phyloP scores from a whole-genome alignment of 2,888 invertebrate genomes.

The Drosophila stalkeri region DNA sequence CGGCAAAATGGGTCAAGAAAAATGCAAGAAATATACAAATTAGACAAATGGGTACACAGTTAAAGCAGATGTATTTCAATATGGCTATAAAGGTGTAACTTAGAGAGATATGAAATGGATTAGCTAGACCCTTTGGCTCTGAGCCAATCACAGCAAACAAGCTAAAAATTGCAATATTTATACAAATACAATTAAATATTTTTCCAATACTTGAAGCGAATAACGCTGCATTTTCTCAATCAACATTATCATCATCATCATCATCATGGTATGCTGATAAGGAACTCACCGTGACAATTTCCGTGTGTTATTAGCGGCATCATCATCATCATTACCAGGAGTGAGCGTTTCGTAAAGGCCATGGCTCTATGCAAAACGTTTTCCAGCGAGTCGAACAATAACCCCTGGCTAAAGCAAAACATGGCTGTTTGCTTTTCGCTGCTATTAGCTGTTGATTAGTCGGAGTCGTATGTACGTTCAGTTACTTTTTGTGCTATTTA shows the following conservation, averaged over 20 bases:
- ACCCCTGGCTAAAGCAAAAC: constrained; percentile 50
- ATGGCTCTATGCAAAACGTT: constrained; percentile 50
- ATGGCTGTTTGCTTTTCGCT: constrained; percentile 46
- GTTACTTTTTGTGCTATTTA: constrained; percentile 22
- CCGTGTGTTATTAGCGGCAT: constrained; percentile 56
- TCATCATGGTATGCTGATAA: constrained; percentile 11
- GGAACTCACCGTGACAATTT: constrained; percentile 71
- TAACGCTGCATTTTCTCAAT: background rate
- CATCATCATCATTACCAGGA: constrained; percentile 44
- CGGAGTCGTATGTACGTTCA: constrained; percentile 17
- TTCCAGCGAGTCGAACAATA: constrained; percentile 39
- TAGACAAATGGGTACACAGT: background rate
- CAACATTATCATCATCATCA: background rate
- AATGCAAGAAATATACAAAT: background rate
- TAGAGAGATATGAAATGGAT: too few species aligned
- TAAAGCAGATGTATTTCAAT: too few species aligned
- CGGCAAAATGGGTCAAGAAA: background rate
- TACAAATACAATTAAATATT: background rate
- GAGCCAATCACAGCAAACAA: too few species aligned
- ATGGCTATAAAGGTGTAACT: too few species aligned
- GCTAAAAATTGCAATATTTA: too few species aligned
- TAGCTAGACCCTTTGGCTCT: too few species aligned
- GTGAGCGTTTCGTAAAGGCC: constrained; percentile 36
- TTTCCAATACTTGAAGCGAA: background rate
- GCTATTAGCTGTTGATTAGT: constrained; percentile 56